phyloP scores from a whole-genome alignment of 2,797 vertebrate genomes.

The Lophotriccus pileatus region DNA sequence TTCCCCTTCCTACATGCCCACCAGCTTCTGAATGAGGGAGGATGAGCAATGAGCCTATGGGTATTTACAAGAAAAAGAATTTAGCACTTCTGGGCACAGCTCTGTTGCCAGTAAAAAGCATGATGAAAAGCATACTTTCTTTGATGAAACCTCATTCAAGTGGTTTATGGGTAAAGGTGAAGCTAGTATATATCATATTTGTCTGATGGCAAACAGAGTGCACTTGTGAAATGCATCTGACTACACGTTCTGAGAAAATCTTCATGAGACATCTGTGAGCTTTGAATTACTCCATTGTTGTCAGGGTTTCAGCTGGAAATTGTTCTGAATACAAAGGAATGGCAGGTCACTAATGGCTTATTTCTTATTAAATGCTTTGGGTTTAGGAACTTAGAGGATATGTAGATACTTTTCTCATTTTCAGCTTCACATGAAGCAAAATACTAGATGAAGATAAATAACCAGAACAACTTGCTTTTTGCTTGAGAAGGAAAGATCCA shows the following conservation, averaged over 20 bases:
- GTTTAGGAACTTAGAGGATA: neutral
- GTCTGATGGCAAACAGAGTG: constrained; percentile 29
- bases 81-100: constrained; percentile 37
- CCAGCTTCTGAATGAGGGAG: neutral
- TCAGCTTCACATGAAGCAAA: neutral
- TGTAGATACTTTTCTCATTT: constrained; percentile 1
- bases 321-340: neutral
- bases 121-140: constrained; percentile 49
- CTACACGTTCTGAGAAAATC: constrained; percentile 10
- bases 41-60: neutral
- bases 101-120: constrained; percentile 50
- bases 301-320: constrained; percentile 29
- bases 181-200: constrained; percentile 17
- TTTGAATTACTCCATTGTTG: constrained; percentile 31
- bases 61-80: constrained; percentile 51
- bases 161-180: constrained; percentile 43
- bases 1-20: neutral
- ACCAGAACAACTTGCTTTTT: neutral
- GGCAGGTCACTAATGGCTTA: neutral
- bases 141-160: constrained; percentile 18
- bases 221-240: constrained; percentile 45
- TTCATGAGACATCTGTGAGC: constrained; percentile 3
- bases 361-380: constrained; percentile 14
- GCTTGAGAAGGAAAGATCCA: neutral
- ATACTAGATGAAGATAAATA: neutral